Evolutionary conservation across 1,140 invertebrate genomes (phyloP).

Genomic region (Atopsyche davidsoni): DNA sequence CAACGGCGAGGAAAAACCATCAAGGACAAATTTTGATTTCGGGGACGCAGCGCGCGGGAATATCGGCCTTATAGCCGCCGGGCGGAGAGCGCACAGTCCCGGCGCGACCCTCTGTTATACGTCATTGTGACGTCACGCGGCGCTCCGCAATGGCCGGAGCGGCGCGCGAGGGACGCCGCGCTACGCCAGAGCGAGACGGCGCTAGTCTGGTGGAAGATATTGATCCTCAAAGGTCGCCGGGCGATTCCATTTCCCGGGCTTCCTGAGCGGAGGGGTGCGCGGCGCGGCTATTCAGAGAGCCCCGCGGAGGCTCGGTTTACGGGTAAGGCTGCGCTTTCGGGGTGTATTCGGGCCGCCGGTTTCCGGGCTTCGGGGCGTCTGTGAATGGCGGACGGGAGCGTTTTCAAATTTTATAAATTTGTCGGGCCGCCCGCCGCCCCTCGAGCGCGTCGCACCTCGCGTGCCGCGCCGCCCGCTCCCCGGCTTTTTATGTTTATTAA

Average conservation of each 20-base stretch:
- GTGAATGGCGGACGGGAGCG: too few relatives aligned
- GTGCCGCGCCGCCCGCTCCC: too few relatives aligned
- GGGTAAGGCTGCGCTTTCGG: too few relatives aligned
- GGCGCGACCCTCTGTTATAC: slow-evolving; percentile 11
- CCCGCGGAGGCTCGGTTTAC: too few relatives aligned
- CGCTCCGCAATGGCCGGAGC: slow-evolving; percentile 20
- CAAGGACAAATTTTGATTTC: slow-evolving; percentile 21
- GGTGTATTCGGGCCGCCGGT: too few relatives aligned
- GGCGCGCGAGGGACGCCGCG: slow-evolving; percentile 12
- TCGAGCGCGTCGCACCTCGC: too few relatives aligned
- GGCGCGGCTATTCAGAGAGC: slow-evolving; percentile 20
- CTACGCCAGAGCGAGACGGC: background rate
- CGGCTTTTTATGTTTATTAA: too few relatives aligned
- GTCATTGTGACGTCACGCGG: slow-evolving; percentile 29
- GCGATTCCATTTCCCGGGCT: slow-evolving; percentile 17
- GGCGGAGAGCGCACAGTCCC: slow-evolving; percentile 5
- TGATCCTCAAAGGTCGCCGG: slow-evolving; percentile 24
- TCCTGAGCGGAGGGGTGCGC: slow-evolving; percentile 12
- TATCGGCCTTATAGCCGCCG: slow-evolving; percentile 13
- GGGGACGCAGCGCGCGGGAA: slow-evolving; percentile 18
- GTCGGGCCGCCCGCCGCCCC: too few relatives aligned
- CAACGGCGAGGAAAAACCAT: slow-evolving; percentile 9
- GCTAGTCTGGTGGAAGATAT: slow-evolving; percentile 24
- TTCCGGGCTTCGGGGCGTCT: too few relatives aligned
- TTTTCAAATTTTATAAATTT: too few relatives aligned